Evolutionary conservation across 2,888 invertebrate species (phyloP), one percentile per base, ranked within the genome.

Genomic region (Drosophila robusta): DNA sequence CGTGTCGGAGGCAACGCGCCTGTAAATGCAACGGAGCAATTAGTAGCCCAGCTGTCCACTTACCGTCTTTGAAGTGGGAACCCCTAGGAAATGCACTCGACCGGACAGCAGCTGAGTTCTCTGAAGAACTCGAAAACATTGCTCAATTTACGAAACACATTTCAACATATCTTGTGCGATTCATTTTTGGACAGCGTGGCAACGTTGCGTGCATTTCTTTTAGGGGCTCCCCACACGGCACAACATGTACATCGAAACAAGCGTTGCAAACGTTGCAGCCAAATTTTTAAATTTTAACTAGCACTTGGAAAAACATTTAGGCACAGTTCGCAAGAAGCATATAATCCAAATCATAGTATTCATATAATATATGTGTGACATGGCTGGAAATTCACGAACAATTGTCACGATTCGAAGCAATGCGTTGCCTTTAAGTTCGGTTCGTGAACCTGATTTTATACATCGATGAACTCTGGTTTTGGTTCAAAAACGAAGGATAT

Each of bases 1-100:
- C 7, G 95, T 95, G 90, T 95, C 95, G 57, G 95, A 95, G 93
- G 95, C 95, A 79, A 95, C 95, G 62, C 94, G 95, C 80, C 7
- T 22, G 26, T 0, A 26, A 26, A 29, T 29, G 2, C 8, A 29
- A 29, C 9, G 9, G 8, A 9, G 9, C 29, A 9, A 29, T 29
- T 29, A 42, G 12, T 11, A 34, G 54, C 6, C 29, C 22, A n/a
- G 22, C 54, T 24, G 14, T 14, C n/a, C 14, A 29, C 29, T 32
- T 67, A 58, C 76, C 70, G 58, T 69, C 70, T 67, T 54, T 49
- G 29, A 55, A 38, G 39, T 41, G n/a, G 52, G n/a, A n/a, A 22
- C 24, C 29, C 11, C 24, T 7, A 11, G 18, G 32, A 24, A 34
- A 24, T 52, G 67, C 52, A 24, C 22, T 22, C 18, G 1, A 52